These are phyloP conservation scores for Panagrolaimus sp. DNA, from an alignment of 1,140 invertebrate species.

Conservation along the genomic window DNA sequence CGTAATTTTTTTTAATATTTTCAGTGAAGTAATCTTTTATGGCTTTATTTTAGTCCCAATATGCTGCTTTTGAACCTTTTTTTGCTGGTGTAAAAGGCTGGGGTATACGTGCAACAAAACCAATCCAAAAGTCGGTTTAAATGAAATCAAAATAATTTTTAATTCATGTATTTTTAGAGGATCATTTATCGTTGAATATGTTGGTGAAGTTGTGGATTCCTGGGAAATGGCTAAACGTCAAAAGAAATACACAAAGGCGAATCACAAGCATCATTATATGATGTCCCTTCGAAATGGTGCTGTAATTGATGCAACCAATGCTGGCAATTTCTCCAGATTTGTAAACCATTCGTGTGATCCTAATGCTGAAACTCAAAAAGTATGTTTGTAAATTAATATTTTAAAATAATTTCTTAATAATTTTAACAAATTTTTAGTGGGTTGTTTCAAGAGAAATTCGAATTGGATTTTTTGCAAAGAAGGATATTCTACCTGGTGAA, in stretches of 20 bases:
- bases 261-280: slow-evolving; percentile 89
- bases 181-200: slow-evolving; percentile 94
- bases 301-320: slow-evolving; percentile 88
- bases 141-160: not conserved
- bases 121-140: slow-evolving; percentile 17
- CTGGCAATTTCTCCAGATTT: slow-evolving; percentile 85
- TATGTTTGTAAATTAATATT: not conserved
- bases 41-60: slow-evolving; percentile 32
- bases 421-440: slow-evolving; percentile 26
- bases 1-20: slow-evolving; percentile 23
- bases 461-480: slow-evolving; percentile 89
- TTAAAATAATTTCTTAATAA: not conserved
- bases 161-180: slow-evolving; percentile 66
- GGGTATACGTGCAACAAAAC: slow-evolving; percentile 37
- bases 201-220: slow-evolving; percentile 88
- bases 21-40: not conserved
- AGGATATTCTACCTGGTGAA: slow-evolving; percentile 74
- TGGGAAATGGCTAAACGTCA: slow-evolving; percentile 81
- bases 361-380: slow-evolving; percentile 92
- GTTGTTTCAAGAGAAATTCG: slow-evolving; percentile 60
- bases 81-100: slow-evolving; percentile 39
- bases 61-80: slow-evolving; percentile 40
- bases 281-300: slow-evolving; percentile 90
- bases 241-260: slow-evolving; percentile 81
- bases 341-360: slow-evolving; percentile 98